Conservation (phyloP, 2,113 vertebrate species). For the Spermophilus dauricus region DNA sequence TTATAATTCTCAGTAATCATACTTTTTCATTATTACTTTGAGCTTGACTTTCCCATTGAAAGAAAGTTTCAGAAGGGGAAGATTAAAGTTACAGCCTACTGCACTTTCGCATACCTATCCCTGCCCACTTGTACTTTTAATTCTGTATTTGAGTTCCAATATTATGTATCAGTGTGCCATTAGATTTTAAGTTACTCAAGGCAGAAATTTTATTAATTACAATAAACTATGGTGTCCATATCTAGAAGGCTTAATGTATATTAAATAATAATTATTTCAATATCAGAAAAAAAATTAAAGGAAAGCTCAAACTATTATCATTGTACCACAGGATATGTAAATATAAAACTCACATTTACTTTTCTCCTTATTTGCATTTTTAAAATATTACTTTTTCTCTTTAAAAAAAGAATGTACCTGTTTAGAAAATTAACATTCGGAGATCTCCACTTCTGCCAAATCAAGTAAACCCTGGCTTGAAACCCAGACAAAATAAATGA, state of each 20-base stretch:
- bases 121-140: constrained; percentile 46
- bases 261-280: constrained; percentile 75
- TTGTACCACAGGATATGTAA: constrained; percentile 24
- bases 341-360: constrained; percentile 21
- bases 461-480: neutral
- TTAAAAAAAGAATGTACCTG: neutral
- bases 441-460: neutral
- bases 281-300: constrained; percentile 66
- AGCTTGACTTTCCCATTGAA: constrained; percentile 1
- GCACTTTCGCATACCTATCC: neutral
- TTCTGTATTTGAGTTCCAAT: constrained; percentile 29
- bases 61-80: constrained; percentile 1
- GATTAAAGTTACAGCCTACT: constrained; percentile 1
- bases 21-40: neutral
- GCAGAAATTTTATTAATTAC: constrained; percentile 67
- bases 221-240: constrained; percentile 39
- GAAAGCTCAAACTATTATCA: constrained; percentile 53
- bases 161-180: neutral
- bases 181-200: constrained; percentile 54
- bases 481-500: neutral
- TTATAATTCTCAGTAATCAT: constrained; percentile 36
- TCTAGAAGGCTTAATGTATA: constrained; percentile 66
- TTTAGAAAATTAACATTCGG: neutral
- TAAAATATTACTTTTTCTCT: constrained; percentile 15
- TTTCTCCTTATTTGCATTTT: constrained; percentile 49